Evolutionary conservation across 1,140 invertebrate species (phyloP).

Genomic region (Caenorhabditis latens): DNA sequence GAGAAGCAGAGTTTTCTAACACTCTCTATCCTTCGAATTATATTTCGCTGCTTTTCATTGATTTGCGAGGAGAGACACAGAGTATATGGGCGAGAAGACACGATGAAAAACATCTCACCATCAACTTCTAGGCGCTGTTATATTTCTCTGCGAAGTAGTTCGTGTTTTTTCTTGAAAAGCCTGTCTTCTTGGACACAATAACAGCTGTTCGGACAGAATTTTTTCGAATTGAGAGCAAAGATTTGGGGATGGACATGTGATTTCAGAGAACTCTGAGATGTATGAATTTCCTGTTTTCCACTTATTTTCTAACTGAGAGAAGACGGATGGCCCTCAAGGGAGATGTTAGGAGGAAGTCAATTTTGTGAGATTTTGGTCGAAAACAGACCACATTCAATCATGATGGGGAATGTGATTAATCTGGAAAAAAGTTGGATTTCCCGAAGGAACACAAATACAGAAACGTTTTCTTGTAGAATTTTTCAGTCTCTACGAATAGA

Average conservation of each 20-base stretch:
- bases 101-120: not conserved
- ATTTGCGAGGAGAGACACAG: slow-evolving; percentile 17
- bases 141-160: not conserved
- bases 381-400: not conserved
- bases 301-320: not conserved
- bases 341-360: not conserved
- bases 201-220: slow-evolving; percentile 18
- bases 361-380: not conserved
- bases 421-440: not conserved
- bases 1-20: not conserved
- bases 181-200: slow-evolving; percentile 22
- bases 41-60: slow-evolving; percentile 39
- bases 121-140: not conserved
- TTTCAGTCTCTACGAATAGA: too few relatives aligned
- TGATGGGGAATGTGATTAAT: too few relatives aligned
- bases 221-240: slow-evolving; percentile 9
- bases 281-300: not conserved
- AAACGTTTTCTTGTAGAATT: too few relatives aligned
- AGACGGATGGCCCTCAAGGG: slow-evolving; percentile 1
- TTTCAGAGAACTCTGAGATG: not conserved
- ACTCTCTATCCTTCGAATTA: not conserved
- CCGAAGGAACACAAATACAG: not conserved
- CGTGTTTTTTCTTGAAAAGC: not conserved
- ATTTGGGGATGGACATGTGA: slow-evolving; percentile 39
- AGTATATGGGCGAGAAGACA: not conserved